Percentiles rank a stretch among this genome's conserved stretches.
Evolutionary conservation across 2,888 invertebrate genomes (phyloP).

Genomic region (Cremastobaeus sp.): DNA sequence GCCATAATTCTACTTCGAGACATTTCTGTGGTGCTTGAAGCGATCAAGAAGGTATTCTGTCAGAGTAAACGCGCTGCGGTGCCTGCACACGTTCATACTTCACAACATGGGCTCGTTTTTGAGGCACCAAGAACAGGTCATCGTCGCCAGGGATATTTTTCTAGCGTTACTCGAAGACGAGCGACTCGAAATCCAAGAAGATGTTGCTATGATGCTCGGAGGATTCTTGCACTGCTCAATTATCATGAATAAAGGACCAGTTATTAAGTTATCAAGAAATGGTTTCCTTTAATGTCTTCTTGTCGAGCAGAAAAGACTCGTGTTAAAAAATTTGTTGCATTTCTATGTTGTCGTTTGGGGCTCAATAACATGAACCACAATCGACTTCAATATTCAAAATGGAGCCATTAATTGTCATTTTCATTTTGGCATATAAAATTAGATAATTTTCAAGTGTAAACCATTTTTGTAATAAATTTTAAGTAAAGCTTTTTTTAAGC

Average conservation of each 20-base stretch:
- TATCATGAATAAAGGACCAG: too few relatives aligned
- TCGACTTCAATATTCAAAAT: too few relatives aligned
- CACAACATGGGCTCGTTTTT: conserved; percentile 84
- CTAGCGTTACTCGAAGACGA: conserved; percentile 84
- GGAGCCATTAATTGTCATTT: too few relatives aligned
- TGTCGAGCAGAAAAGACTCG: too few relatives aligned
- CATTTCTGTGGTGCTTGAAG: conserved; percentile 81
- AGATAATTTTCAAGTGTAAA: too few relatives aligned
- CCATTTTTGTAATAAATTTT: too few relatives aligned
- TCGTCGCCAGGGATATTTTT: conserved; percentile 83
- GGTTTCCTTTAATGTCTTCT: too few relatives aligned
- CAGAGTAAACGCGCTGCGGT: conserved; percentile 83
- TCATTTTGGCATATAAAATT: too few relatives aligned
- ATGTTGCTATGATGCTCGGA: conserved; percentile 89
- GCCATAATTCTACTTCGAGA: conserved; percentile 81
- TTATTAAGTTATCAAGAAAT: too few relatives aligned
- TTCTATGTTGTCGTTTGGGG: too few relatives aligned
- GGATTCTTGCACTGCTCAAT: conserved; percentile 93
- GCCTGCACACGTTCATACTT: conserved; percentile 85
- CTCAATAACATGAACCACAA: too few relatives aligned
- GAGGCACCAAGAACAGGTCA: conserved; percentile 80
- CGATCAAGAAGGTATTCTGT: conserved; percentile 82
- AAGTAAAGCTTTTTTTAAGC: too few relatives aligned
- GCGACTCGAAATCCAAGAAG: conserved; percentile 89
- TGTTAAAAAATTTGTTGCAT: background rate